Evolutionary conservation across 64 coral and sea anemone species (phyloP).

Genomic region (Pocillopora verrucosa): DNA sequence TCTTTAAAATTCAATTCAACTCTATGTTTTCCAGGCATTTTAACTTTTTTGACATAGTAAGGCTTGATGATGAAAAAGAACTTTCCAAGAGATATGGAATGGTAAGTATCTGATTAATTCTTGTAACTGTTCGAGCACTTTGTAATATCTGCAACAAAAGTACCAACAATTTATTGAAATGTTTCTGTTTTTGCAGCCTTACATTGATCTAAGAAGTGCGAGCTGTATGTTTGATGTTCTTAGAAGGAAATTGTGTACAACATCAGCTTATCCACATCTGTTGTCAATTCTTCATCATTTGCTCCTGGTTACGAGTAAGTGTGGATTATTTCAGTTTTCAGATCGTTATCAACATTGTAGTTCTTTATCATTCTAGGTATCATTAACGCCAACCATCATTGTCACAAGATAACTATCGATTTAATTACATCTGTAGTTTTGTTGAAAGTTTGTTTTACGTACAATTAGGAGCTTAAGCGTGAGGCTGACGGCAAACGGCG

Average conservation of each 20-base stretch:
- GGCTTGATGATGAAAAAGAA: slow-evolving; percentile 95
- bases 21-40: slow-evolving; percentile 74
- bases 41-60: slow-evolving; percentile 94
- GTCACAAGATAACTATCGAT: no score
- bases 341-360: no score
- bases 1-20: not conserved
- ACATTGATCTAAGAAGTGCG: slow-evolving; percentile 95
- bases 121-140: not conserved
- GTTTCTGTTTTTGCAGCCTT: slow-evolving; percentile 63
- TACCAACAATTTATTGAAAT: not conserved
- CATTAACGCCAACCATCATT: no score
- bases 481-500: no score
- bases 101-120: slow-evolving; percentile 41
- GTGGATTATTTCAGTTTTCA: no score
- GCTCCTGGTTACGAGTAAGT: slow-evolving; percentile 91
- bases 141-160: no score
- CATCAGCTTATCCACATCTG: slow-evolving; percentile 88
- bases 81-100: slow-evolving; percentile 87
- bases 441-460: no score
- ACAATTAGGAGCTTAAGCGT: no score
- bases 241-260: slow-evolving; percentile 82
- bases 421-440: no score
- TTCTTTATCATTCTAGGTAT: no score
- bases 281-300: slow-evolving; percentile 93
- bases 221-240: slow-evolving; percentile 90